Conservation (phyloP, 2,113 vertebrate genomes). For the Oostethus manadensis region DNA sequence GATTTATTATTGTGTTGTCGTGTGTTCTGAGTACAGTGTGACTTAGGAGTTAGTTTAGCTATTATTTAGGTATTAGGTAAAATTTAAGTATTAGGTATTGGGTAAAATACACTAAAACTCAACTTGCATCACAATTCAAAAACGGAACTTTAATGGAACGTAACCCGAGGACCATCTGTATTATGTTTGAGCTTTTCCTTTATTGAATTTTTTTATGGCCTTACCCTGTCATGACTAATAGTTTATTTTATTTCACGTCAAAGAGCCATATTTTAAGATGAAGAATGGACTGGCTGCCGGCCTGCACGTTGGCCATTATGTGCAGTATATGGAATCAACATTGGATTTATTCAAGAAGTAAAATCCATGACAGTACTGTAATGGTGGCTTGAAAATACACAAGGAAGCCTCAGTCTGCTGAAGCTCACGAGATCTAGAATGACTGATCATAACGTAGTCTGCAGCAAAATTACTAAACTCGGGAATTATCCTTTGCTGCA, state of each 20-base stretch:
- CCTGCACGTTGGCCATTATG: conserved; percentile 34
- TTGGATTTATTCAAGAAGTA: conserved; percentile 51
- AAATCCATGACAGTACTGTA: conserved; percentile 34
- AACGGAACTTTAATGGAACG: too few species aligned
- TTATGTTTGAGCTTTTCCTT: too few species aligned
- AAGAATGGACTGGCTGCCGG: conserved; percentile 10
- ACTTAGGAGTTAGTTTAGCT: too few species aligned
- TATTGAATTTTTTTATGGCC: background rate
- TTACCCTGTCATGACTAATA: background rate
- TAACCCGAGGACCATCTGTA: too few species aligned
- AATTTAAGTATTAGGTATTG: too few species aligned
- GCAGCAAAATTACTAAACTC: conserved; percentile 42
- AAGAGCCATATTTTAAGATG: background rate
- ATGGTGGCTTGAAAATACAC: conserved; percentile 9
- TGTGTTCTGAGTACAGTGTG: too few species aligned
- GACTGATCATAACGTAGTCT: conserved; percentile 40
- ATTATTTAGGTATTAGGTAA: too few species aligned
- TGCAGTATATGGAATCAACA: conserved; percentile 22
- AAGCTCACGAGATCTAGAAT: conserved; percentile 40
- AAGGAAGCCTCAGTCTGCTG: conserved; percentile 22
- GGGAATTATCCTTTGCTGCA: conserved; percentile 25
- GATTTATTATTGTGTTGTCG: too few species aligned
- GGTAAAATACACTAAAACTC: too few species aligned
- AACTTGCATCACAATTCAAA: too few species aligned
- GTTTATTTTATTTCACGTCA: background rate